A percentile compares a stretch with the other conserved stretches of the same genome.
Evolutionary conservation across 2,888 invertebrate genomes (phyloP).

Genomic region (Trachelus iudaicus): DNA sequence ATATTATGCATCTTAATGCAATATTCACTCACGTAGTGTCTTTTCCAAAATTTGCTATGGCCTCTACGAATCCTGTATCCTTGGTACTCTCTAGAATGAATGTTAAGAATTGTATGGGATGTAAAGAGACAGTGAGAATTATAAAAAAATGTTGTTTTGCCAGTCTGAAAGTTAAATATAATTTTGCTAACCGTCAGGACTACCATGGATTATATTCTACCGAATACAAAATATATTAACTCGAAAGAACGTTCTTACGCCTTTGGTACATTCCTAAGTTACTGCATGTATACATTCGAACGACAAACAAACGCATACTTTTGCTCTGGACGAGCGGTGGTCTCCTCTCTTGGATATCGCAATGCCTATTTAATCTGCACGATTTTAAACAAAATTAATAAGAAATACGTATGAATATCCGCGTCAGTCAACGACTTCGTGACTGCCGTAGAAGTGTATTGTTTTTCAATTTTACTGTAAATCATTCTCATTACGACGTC

Average conservation of each 20-base stretch:
- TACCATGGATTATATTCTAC: not conserved
- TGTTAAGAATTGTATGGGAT: not conserved
- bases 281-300: not conserved
- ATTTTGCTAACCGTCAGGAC: not conserved
- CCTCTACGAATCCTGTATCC: not conserved
- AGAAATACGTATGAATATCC: not conserved
- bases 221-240: not conserved
- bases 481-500: not conserved
- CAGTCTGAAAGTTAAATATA: not conserved
- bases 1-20: not conserved
- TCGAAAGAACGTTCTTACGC: not conserved
- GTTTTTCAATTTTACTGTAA: not conserved
- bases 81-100: not conserved
- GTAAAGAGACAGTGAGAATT: not conserved
- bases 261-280: not conserved
- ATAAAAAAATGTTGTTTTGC: not conserved
- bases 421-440: not conserved
- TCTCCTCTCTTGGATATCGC: not conserved
- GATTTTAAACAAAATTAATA: not conserved
- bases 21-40: not conserved
- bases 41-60: not conserved
- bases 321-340: not conserved
- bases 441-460: not conserved
- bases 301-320: not conserved
- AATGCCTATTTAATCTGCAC: not conserved